Base-by-base conservation (phyloP, 2,888 invertebrate genomes). In the Melipona bicolor region DNA sequence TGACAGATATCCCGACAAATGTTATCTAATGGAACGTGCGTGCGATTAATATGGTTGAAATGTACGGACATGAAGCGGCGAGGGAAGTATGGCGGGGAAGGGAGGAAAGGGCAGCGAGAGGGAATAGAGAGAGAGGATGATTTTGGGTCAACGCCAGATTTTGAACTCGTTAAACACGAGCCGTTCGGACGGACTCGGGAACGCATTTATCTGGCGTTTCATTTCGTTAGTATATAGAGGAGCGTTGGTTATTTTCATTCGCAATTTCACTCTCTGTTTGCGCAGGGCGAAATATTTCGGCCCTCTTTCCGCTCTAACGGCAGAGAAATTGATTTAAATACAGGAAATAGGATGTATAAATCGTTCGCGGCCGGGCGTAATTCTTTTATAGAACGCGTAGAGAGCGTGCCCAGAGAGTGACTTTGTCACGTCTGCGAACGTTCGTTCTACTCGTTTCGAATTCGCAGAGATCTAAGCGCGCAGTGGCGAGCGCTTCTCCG, bases 81-180 rank as follows among this genome's bases (percentile, higher is more conserved):
- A 62, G n/a, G 24, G 15, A 24, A 49, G 32, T 19, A 17, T 50
- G 13, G 50, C 27, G 17, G 24, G 6, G 24, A 17, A 0, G 6
- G 61, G 24, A 3, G 50, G 50, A 13, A 17, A 17, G 52, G 52
- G 54, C 2, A 6, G 19, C 32, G 32, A 32, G 32, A 4, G 32
- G 32, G 32, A 4, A 4, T 6, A 32, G 24, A 24, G 6, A 4
- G 52, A 21, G 17, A 27, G 74, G 36, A 61, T 79, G 78, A 88
- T 87, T 81, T 80, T 78, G 83, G 84, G 64, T 77, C 79, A 68
- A 61, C 76, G 87, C 68, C 79, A 81, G 81, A 88, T 87, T 86
- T 86, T 82, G 73, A 86, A 86, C 79, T 84, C 81, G 81, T 87
- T 86, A 83, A 83, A 73, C 75, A 67, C 82, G 79, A 69, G 61